Evolutionary conservation across 2,113 vertebrate genomes (phyloP).

Genomic region (Gorsachius goisagi): DNA sequence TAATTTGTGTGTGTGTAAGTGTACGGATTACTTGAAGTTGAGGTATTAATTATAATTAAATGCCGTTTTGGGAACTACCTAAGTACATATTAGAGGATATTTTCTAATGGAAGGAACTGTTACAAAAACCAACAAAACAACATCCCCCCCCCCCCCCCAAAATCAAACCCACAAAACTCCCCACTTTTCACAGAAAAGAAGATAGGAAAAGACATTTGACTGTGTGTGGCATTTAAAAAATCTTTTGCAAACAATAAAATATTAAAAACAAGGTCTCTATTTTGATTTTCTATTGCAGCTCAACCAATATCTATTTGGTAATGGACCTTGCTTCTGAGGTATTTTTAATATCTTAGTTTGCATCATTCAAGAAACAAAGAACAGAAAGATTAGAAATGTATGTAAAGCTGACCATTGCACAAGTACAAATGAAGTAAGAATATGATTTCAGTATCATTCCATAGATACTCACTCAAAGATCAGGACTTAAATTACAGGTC

Average conservation of each 20-base stretch:
- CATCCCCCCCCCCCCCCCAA: accelerated
- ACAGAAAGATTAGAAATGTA: neutral
- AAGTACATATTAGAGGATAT: neutral
- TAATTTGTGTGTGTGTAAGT: neutral
- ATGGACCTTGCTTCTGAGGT: neutral
- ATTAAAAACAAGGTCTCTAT: neutral
- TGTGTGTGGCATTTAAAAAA: neutral
- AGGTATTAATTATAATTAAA: slow-evolving; percentile 9
- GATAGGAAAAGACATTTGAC: neutral
- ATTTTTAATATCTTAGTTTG: neutral
- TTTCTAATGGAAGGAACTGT: neutral
- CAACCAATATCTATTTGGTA: neutral
- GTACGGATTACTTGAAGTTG: neutral
- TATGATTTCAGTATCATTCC: neutral
- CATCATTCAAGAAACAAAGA: neutral
- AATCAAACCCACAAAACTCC: neutral
- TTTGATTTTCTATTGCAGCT: neutral
- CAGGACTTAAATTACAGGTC: neutral
- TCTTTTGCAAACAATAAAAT: neutral
- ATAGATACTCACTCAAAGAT: neutral
- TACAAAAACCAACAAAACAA: neutral
- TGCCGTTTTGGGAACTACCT: neutral
- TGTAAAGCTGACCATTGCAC: neutral
- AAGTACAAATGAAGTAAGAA: neutral
- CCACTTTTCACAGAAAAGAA: neutral